Conservation (phyloP, 2,888 invertebrate genomes). For the Trisateles emortualis region DNA sequence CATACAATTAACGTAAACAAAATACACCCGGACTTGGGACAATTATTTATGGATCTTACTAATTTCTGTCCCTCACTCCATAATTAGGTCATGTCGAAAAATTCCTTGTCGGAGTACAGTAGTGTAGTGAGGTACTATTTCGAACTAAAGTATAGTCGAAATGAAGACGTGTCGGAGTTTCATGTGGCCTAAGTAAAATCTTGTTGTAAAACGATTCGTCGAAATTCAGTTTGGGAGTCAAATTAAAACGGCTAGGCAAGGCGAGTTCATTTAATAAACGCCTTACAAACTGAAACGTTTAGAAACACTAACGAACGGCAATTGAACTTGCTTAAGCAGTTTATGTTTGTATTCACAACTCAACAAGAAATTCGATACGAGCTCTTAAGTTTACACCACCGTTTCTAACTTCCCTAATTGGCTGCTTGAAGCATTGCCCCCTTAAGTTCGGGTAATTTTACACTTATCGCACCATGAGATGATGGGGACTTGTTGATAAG, state of each 20-base stretch:
- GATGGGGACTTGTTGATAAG: constrained; percentile 36
- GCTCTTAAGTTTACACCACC: constrained; percentile 35
- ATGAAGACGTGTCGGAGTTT: too few species aligned
- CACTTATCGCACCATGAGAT: constrained; percentile 42
- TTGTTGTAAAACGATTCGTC: too few species aligned
- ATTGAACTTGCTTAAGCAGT: constrained; percentile 12
- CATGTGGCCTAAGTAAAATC: too few species aligned
- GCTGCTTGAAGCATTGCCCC: constrained; percentile 46
- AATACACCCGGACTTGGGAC: too few species aligned
- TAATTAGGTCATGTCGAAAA: too few species aligned
- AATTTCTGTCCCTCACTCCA: too few species aligned
- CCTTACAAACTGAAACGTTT: constrained; percentile 1
- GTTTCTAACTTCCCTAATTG: constrained; percentile 52
- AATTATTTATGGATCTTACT: too few species aligned
- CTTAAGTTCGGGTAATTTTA: constrained; percentile 46
- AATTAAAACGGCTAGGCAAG: not conserved
- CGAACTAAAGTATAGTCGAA: too few species aligned
- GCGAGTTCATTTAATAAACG: not conserved
- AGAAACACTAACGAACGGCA: constrained; percentile 11
- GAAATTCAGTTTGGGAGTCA: not conserved
- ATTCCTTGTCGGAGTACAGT: too few species aligned
- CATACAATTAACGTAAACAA: too few species aligned
- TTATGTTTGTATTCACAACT: constrained; percentile 28
- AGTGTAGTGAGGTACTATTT: too few species aligned
- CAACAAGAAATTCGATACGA: constrained; percentile 39